A percentile compares a stretch with the other conserved stretches of the same genome.
Evolutionary conservation across 2,113 vertebrate genomes (phyloP).

Genomic region (Poecilia latipinna): DNA sequence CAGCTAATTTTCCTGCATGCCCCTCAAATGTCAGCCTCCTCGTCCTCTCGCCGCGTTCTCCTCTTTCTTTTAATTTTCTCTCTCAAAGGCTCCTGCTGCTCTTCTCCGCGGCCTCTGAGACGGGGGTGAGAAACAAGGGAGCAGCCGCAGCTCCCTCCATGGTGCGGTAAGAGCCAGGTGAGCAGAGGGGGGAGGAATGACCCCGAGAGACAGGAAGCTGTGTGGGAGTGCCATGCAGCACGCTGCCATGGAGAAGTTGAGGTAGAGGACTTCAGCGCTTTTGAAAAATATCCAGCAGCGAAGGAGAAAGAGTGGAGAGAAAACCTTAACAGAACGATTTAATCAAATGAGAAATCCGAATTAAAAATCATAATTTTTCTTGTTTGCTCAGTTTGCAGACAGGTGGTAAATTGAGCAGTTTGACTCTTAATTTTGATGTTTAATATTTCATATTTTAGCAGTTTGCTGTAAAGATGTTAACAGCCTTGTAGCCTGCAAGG

Average conservation of each 20-base stretch:
- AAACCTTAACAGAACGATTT: too few relatives aligned
- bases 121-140: conserved; percentile 56
- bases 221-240: conserved; percentile 62
- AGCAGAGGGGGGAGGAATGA: conserved; percentile 46
- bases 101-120: conserved; percentile 46
- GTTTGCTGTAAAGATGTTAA: too few relatives aligned
- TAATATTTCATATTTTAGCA: neutral
- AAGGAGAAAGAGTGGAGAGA: neutral
- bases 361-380: neutral
- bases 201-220: conserved; percentile 46
- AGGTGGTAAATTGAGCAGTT: too few relatives aligned
- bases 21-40: neutral
- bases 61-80: conserved; percentile 63
- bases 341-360: neutral
- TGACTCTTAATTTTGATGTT: neutral
- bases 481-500: too few relatives aligned
- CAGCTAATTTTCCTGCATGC: neutral
- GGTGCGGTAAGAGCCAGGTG: conserved; percentile 52
- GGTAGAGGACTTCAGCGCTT: conserved; percentile 48
- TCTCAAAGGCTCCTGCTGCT: conserved; percentile 49
- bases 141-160: conserved; percentile 37
- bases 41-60: conserved; percentile 1
- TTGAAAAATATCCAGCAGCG: conserved; percentile 23
- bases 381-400: neutral
- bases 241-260: conserved; percentile 62